Percentiles rank a stretch among this genome's conserved stretches.
phyloP scores from a whole-genome alignment of 2,888 invertebrate species.

The Drosophila borborema region DNA sequence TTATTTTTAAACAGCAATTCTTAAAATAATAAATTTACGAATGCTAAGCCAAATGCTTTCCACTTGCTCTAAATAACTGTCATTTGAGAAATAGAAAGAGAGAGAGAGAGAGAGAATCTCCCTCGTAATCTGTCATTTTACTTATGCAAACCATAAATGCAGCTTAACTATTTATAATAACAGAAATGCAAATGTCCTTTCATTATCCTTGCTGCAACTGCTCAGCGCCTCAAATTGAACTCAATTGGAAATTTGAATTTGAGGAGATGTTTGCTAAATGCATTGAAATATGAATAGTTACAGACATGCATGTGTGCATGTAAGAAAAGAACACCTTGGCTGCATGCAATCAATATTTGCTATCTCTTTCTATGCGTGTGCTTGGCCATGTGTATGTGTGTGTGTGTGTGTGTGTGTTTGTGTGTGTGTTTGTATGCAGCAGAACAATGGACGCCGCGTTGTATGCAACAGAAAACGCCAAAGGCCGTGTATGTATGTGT shows the following conservation, averaged over 20 bases:
- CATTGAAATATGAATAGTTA: conserved; percentile 1
- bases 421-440: conserved; percentile 7
- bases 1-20: not conserved
- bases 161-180: conserved; percentile 26
- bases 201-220: not conserved
- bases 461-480: conserved; percentile 62
- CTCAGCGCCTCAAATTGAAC: not conserved
- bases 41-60: not conserved
- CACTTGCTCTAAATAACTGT: conserved; percentile 2
- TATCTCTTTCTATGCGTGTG: conserved; percentile 1
- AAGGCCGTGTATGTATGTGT: conserved; percentile 35
- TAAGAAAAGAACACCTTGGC: conserved; percentile 25
- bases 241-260: conserved; percentile 29
- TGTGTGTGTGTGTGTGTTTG: conserved; percentile 5
- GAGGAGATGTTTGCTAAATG: conserved; percentile 20
- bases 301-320: conserved; percentile 1
- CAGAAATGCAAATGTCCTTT: conserved; percentile 7
- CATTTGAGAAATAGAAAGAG: too few relatives aligned
- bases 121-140: not conserved
- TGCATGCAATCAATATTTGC: conserved; percentile 58
- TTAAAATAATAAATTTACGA: not conserved
- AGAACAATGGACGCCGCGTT: conserved; percentile 40
- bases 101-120: too few relatives aligned
- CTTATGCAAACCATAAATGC: conserved; percentile 19
- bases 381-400: not conserved